Percentiles rank a stretch among this genome's conserved stretches.
phyloP scores from a whole-genome alignment of 2,113 vertebrate genomes.

The Coptodon bakossiorum region DNA sequence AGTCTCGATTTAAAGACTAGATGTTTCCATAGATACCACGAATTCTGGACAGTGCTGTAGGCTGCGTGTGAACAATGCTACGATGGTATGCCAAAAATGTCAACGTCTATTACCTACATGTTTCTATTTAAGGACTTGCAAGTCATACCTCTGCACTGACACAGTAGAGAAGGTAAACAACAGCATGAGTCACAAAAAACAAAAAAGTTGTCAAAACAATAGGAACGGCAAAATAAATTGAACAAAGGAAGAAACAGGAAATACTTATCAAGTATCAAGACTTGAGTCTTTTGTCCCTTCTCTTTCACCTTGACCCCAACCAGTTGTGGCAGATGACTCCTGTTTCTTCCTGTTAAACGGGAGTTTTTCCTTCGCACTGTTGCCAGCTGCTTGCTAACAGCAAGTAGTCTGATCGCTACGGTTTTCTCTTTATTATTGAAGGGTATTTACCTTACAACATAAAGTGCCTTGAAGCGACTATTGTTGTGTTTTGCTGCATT shows the following conservation, averaged over 20 bases:
- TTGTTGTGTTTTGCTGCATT: background rate
- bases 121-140: background rate
- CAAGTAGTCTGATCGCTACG: background rate
- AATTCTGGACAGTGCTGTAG: background rate
- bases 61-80: background rate
- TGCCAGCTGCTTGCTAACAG: background rate
- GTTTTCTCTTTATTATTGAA: background rate
- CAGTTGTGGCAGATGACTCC: background rate
- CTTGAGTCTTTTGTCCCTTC: background rate
- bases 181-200: background rate
- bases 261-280: background rate
- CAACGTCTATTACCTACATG: background rate
- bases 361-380: background rate
- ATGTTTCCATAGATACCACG: background rate
- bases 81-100: background rate
- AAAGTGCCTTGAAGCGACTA: background rate
- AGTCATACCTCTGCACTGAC: background rate
- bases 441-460: background rate
- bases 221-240: background rate
- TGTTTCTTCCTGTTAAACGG: background rate
- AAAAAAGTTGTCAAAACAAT: background rate
- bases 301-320: background rate
- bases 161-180: background rate
- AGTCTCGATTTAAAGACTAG: background rate
- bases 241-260: background rate